Percentiles rank a stretch among this genome's conserved stretches.
Evolutionary conservation across 2,113 vertebrate genomes (phyloP).

Genomic region (Stercorarius parasiticus): DNA sequence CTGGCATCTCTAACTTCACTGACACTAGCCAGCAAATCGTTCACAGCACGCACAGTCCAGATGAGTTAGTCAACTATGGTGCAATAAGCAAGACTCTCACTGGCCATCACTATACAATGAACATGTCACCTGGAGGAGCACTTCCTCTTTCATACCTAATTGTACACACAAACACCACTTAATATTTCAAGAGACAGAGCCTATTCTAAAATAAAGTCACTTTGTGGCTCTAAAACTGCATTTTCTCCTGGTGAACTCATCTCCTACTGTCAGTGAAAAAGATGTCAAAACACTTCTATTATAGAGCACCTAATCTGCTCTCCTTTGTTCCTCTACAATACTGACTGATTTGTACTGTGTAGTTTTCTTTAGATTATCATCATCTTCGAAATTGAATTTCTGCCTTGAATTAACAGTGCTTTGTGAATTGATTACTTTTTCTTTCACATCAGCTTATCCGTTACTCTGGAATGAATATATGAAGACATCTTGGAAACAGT

Average conservation of each 20-base stretch:
- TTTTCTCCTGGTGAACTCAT: not conserved
- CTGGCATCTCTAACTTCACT: not conserved
- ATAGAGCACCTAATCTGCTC: not conserved
- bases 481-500: not conserved
- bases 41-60: accelerated
- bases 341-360: not conserved
- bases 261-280: not conserved
- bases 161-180: not conserved
- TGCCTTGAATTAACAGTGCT: not conserved
- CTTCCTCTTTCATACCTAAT: not conserved
- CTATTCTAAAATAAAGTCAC: not conserved
- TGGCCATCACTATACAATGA: not conserved
- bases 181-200: not conserved
- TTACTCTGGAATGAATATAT: not conserved
- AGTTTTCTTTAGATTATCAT: not conserved
- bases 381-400: not conserved
- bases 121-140: not conserved
- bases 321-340: not conserved
- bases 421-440: not conserved
- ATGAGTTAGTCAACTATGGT: not conserved
- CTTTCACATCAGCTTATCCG: not conserved
- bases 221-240: not conserved
- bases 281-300: not conserved
- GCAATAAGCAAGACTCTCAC: not conserved
- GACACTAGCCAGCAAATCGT: not conserved